These are phyloP conservation scores for Lycocerus yunnanus DNA, from an alignment of 2,888 invertebrate genomes.

Conservation along the genomic window DNA sequence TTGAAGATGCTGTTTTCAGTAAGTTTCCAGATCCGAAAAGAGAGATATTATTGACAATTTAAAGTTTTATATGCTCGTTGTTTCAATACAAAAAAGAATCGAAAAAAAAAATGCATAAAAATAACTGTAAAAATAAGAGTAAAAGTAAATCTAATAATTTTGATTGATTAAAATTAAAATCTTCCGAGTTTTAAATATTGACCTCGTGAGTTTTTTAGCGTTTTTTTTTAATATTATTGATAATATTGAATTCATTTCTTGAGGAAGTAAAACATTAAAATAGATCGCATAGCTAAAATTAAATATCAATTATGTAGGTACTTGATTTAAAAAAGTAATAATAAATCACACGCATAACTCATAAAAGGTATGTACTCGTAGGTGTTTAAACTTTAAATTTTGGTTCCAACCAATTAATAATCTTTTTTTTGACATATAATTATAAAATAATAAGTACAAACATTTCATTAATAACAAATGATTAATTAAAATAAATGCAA, in stretches of 20 bases:
- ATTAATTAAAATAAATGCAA: conserved; percentile 1
- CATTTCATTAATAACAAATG: neutral
- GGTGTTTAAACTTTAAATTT: neutral
- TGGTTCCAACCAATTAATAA: neutral
- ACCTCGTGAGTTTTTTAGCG: neutral
- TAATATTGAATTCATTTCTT: neutral
- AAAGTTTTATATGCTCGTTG: too few relatives aligned
- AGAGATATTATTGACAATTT: too few relatives aligned
- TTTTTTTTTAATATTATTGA: neutral
- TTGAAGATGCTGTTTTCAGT: too few relatives aligned
- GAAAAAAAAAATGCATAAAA: too few relatives aligned
- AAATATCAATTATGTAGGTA: neutral
- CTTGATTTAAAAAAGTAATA: neutral
- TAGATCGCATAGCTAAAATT: neutral
- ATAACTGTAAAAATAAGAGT: too few relatives aligned
- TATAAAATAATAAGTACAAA: neutral
- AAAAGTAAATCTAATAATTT: too few relatives aligned
- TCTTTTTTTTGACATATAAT: neutral
- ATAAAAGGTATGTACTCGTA: neutral
- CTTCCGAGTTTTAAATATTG: neutral
- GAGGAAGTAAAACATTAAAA: neutral
- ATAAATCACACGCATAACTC: neutral
- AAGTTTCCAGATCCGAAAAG: too few relatives aligned
- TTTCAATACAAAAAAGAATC: too few relatives aligned
- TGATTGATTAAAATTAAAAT: too few relatives aligned